Base-by-base conservation (phyloP, 23 tunicate species). In the Halocynthia aurantium region DNA sequence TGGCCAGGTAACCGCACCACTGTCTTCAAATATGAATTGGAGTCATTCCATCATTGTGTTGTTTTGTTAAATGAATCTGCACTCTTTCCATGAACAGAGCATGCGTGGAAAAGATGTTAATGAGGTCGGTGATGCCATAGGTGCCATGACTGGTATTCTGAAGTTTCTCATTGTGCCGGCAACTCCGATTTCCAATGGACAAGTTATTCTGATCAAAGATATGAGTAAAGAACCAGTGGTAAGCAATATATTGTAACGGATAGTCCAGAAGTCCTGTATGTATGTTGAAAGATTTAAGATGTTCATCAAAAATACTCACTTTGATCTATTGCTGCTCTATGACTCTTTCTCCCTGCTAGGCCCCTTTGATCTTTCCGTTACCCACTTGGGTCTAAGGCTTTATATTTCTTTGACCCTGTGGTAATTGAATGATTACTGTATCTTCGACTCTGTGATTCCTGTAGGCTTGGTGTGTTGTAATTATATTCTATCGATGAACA, bases 61-160 rank as follows among this genome's bases (percentile, higher is more conserved):
- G 18, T 60, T 60, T 18, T 60, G 18, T 60, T 60, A n/a, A 31
- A 4, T 31, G 44, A 31, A 31, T 31, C 44, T 31, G 44, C 44
- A 31, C 44, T 31, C 44, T 31, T 31, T 31, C 4, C 44, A 31
- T 31, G 15, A 15, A 7, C 78, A 74, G 78, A 52, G 31, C 8
- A 84, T 92, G 88, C 62, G 92, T 53, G 98, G 98, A 66, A 49
- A 82, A 21, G 92, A 92, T 70, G 98, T 92, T 53, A 86, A 92
- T 51, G 92, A 92, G 72, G 91, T 92, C 53, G 98, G 98, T 7
- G 98, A 92, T 58, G 71, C 75, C 64, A 86, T 92, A 20, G 78
- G 76, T 18, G 84, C 79, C 7, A 86, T 92, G 98, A 72, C 81
- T 57, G 98, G 98, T 52, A 61, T 82, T 7, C 80, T 92, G 10